Percentiles rank a stretch among this genome's conserved stretches.
Conservation (phyloP, 2,888 invertebrate genomes). For the Nomada hirtipes region DNA sequence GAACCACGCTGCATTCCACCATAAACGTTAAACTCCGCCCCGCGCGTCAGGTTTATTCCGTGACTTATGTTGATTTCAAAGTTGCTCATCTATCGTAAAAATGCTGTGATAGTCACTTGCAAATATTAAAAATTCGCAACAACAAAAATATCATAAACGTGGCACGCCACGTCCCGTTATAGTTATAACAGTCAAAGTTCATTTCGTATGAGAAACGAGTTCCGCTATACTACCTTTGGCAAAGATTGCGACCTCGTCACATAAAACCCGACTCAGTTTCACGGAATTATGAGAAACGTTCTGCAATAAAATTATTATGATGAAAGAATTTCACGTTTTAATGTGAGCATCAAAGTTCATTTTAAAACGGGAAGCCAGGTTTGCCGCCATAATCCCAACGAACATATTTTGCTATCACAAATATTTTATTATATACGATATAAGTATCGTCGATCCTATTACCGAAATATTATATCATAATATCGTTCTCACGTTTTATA, state of each 20-base stretch:
- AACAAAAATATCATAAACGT: constrained; percentile 1
- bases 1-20: neutral
- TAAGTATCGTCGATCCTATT: neutral
- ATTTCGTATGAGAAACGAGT: constrained; percentile 23
- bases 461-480: neutral
- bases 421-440: neutral
- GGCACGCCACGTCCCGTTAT: neutral
- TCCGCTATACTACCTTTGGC: constrained; percentile 8
- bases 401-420: neutral
- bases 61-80: neutral
- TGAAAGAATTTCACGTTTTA: constrained; percentile 26
- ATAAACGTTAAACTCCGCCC: constrained; percentile 16
- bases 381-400: constrained; percentile 11
- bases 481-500: too few species aligned
- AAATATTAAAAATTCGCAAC: constrained; percentile 10
- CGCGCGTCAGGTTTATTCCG: neutral
- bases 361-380: constrained; percentile 3
- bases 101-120: neutral
- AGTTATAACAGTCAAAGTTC: constrained; percentile 9
- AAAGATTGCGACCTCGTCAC: constrained; percentile 26
- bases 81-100: neutral
- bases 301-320: constrained; percentile 38
- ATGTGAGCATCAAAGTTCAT: constrained; percentile 23
- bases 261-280: constrained; percentile 26
- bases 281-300: constrained; percentile 41